Evolutionary conservation across 2,888 invertebrate genomes (phyloP).

Genomic region (Venusia cambrica): DNA sequence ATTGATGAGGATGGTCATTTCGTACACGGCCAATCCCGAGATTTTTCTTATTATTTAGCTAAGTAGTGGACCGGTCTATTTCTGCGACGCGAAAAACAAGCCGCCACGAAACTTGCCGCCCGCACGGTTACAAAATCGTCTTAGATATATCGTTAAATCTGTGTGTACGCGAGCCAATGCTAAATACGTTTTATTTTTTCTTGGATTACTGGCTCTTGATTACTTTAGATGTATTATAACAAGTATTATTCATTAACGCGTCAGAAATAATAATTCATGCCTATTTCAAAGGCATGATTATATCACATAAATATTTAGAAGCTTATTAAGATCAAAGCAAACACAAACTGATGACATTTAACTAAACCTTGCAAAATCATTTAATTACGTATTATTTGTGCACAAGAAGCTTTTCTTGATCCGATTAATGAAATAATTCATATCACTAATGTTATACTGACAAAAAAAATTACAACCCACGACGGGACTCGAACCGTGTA

Average conservation of each 20-base stretch:
- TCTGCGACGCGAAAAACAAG: conserved; percentile 76
- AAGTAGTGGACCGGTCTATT: conserved; percentile 77
- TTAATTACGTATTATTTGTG: too few relatives aligned
- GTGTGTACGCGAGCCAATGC: too few relatives aligned
- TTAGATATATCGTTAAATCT: conserved; percentile 37
- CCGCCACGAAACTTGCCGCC: conserved; percentile 63
- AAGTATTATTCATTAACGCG: background rate
- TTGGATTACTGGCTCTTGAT: conserved; percentile 11
- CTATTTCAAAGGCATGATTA: too few relatives aligned
- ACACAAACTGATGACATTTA: conserved; percentile 1
- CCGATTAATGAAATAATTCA: too few relatives aligned
- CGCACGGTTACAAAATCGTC: conserved; percentile 48
- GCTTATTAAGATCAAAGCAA: conserved; percentile 7
- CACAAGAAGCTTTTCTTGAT: too few relatives aligned
- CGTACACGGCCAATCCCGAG: conserved; percentile 79
- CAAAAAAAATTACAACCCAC: too few relatives aligned
- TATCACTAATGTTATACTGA: too few relatives aligned
- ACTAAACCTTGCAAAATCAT: background rate
- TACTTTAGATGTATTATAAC: conserved; percentile 1
- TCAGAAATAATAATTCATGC: too few relatives aligned
- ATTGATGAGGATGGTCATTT: conserved; percentile 82
- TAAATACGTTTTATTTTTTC: conserved; percentile 21
- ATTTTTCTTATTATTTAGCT: conserved; percentile 80
- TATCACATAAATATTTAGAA: conserved; percentile 7
- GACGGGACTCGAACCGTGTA: too few relatives aligned